Conservation (phyloP, 2,888 invertebrate genomes). For the Chrysolina haemoptera region DNA sequence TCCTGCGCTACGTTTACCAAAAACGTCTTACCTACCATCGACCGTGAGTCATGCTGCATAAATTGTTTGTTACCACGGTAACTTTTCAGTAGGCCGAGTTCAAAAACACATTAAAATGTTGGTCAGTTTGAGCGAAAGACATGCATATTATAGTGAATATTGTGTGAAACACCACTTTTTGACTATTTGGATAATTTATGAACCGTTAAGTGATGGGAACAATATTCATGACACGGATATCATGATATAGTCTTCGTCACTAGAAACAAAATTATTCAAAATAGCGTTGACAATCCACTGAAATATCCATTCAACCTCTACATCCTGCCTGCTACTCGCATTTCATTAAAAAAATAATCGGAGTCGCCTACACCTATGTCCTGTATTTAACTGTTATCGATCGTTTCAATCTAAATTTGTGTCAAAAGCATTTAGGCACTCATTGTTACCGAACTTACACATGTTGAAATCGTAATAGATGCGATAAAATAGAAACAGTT, state of each 20-base stretch:
- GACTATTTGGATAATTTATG: not conserved
- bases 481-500: constrained; percentile 46
- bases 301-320: constrained; percentile 33
- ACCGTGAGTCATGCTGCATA: no score
- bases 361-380: constrained; percentile 42
- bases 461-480: constrained; percentile 47
- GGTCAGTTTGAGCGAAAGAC: no score
- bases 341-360: constrained; percentile 39
- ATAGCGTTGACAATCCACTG: constrained; percentile 15
- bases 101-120: no score
- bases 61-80: no score
- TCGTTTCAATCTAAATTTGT: constrained; percentile 45
- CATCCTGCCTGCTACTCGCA: constrained; percentile 36
- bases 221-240: constrained; percentile 1
- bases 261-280: constrained; percentile 2
- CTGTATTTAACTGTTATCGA: constrained; percentile 45
- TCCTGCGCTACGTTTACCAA: no score
- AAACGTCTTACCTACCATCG: no score
- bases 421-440: constrained; percentile 45
- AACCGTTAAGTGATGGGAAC: not conserved
- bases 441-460: constrained; percentile 47
- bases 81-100: no score
- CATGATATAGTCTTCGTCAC: not conserved
- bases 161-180: no score
- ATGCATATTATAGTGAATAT: no score